Conservation (phyloP, 2,888 invertebrate genomes). For the Phorcus lineatus region DNA sequence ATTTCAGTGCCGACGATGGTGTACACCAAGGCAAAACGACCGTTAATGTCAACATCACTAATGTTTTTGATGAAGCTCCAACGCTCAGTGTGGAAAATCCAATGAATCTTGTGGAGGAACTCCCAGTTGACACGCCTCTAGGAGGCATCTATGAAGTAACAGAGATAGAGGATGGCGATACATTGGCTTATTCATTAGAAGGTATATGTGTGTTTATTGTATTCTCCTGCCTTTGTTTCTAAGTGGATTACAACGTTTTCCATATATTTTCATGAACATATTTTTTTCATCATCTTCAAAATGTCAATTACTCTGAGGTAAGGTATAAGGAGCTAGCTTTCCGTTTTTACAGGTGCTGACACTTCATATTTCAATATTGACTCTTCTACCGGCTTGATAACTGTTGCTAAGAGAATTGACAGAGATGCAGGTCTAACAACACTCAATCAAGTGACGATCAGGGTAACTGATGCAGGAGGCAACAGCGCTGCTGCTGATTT, state of each 20-base stretch:
- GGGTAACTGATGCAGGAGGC: background rate
- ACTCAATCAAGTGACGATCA: background rate
- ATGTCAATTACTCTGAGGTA: too few species aligned
- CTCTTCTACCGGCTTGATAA: background rate
- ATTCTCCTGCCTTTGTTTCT: too few species aligned
- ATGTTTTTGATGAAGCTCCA: slow-evolving; percentile 3
- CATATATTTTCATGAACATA: too few species aligned
- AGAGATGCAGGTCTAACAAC: background rate
- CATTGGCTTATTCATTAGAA: background rate
- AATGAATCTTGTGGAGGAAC: background rate
- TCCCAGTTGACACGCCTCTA: background rate
- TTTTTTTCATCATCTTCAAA: too few species aligned
- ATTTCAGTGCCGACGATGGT: slow-evolving; percentile 7
- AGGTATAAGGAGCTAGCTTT: too few species aligned
- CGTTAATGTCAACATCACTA: background rate
- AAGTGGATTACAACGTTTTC: too few species aligned
- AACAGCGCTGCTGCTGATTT: too few species aligned
- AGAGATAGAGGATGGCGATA: background rate
- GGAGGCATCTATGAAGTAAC: slow-evolving; percentile 1
- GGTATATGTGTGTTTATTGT: background rate
- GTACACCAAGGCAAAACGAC: background rate
- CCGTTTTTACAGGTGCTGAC: background rate
- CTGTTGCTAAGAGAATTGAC: background rate
- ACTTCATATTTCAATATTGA: background rate
- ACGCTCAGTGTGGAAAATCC: background rate